phyloP scores from a whole-genome alignment of 2,888 invertebrate genomes.

The Schrankia costaestrigalis region DNA sequence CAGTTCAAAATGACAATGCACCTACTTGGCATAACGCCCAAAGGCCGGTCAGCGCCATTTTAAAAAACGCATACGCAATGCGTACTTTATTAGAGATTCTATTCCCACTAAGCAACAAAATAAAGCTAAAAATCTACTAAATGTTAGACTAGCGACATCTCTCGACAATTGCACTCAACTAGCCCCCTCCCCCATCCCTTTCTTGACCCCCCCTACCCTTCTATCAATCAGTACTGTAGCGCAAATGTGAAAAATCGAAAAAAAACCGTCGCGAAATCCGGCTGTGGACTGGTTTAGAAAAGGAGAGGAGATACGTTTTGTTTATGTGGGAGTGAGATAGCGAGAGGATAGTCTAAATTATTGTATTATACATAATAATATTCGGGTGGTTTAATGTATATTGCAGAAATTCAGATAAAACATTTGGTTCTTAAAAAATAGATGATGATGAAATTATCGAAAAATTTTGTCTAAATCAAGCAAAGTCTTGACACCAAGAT shows the following conservation, averaged over 20 bases:
- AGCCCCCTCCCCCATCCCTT: background rate
- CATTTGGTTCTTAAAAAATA: background rate
- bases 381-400: constrained; percentile 50
- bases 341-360: constrained; percentile 63
- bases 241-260: constrained; percentile 59
- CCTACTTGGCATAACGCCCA: constrained; percentile 31
- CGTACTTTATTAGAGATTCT: constrained; percentile 28
- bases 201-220: constrained; percentile 7
- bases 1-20: constrained; percentile 4
- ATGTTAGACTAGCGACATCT: constrained; percentile 25
- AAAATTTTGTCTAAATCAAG: background rate
- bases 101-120: constrained; percentile 22
- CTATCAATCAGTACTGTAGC: constrained; percentile 57
- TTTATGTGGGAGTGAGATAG: constrained; percentile 28
- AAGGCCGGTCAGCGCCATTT: constrained; percentile 22
- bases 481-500: background rate
- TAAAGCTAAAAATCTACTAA: constrained; percentile 25
- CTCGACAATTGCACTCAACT: constrained; percentile 25
- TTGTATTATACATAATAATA: constrained; percentile 71
- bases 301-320: constrained; percentile 33
- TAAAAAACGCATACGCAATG: constrained; percentile 32
- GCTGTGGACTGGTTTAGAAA: constrained; percentile 42
- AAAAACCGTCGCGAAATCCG: constrained; percentile 44
- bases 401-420: constrained; percentile 25
- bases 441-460: background rate